Evolutionary conservation across 2,113 vertebrate genomes (phyloP), one percentile per base, ranked within the genome.

Genomic region (Ictidomys tridecemlineatus): DNA sequence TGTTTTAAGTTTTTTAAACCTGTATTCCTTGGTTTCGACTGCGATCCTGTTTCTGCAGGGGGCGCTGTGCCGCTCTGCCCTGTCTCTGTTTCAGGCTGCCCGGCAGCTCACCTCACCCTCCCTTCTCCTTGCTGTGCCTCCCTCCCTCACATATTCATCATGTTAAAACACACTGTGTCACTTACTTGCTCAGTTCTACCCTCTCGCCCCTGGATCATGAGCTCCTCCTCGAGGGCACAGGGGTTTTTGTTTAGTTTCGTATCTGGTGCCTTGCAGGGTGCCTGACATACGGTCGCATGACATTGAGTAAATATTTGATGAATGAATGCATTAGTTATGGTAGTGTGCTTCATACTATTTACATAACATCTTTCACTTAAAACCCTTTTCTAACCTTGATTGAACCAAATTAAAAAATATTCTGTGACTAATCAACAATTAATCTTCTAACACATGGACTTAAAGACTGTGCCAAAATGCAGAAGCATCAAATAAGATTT

Each of bases 101-200:
- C 3, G 2, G 22, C 26, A 39, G 22, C 42, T 39, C 28, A 11
- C 13, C 18, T 32, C 22, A 42, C 12, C 45, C 53, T 4, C 2
- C 12, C 20, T 61, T 39, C 42, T 17, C 5, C 4, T 37, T 51
- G 30, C 53, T 67, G 17, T 11, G 37, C 2, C 12, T 37, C 20
- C 34, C 61, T 61, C 1, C 42, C 9, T 17, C 6, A 14, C 6
- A 7, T 51, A 9, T 22, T 69, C 65, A 51, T 20, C 17, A 24
- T 8, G 1, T 32, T 5, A 34, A 7, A 13, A 53, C 30, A 3
- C n/a, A 65, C 17, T 14, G 4, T 39, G 5, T 10, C 1, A 32
- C 37, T 56, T 39, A 14, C 45, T 39, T 8, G 17, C n/a, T 61
- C 37, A 18, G 32, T 80, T n/a, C 26, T 48, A 48, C 18, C 22